phyloP scores from a whole-genome alignment of 2,797 vertebrate genomes.

The Malurus leucopterus region DNA sequence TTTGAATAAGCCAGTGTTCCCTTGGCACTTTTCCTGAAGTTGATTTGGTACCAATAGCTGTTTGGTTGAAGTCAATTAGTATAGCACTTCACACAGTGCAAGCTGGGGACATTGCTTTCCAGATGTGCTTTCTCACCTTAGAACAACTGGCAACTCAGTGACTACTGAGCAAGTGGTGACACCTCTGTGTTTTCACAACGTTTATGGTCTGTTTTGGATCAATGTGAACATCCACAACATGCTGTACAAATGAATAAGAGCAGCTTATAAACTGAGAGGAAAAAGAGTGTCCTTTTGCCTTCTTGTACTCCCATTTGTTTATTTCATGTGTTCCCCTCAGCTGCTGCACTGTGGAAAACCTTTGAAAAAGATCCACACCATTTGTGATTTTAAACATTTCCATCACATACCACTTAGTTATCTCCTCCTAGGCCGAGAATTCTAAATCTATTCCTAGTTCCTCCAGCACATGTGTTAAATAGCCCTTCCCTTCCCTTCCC shows the following conservation, averaged over 20 bases:
- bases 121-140: neutral
- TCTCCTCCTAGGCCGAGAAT: neutral
- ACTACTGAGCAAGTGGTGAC: neutral
- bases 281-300: neutral
- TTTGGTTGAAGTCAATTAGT: neutral
- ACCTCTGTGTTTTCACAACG: neutral
- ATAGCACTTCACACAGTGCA: neutral
- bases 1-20: neutral
- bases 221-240: neutral
- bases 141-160: neutral
- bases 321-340: neutral
- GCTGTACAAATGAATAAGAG: neutral
- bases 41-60: neutral
- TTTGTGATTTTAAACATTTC: neutral
- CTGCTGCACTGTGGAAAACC: neutral
- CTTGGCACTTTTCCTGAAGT: neutral
- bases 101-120: neutral
- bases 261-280: neutral
- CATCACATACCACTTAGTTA: neutral
- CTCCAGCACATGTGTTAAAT: neutral
- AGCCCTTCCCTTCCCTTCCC: neutral
- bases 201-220: neutral
- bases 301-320: neutral
- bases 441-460: neutral
- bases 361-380: neutral